Evolutionary conservation across 1,140 invertebrate species (phyloP), one percentile per base, ranked within the genome.

Genomic region (Drosophila mayri): DNA sequence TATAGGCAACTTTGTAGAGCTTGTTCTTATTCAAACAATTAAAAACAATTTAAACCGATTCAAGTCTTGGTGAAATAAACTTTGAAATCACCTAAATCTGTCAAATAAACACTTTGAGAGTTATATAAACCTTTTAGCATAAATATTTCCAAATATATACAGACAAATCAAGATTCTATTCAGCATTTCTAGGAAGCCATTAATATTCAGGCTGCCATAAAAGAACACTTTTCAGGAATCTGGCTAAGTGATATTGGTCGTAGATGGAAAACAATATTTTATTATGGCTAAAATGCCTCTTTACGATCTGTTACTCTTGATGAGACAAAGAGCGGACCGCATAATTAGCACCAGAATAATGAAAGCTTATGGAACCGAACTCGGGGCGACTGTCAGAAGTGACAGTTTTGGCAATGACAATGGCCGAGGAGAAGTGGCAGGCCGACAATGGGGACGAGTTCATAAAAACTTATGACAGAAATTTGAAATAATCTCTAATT

Each of bases 381-480:
- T 80, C 49, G 49, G 16, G 30, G 61, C 64, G 59, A 55, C 68
- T 88, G 84, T 84, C 84, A 84, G 52, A 84, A 68, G 54, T 74
- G 79, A 71, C 80, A 79, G 76, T 78, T 78, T 79, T 59, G 76
- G 55, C 75, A 54, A 73, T 40, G 64, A 80, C 65, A 79, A 76
- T 68, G 61, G 67, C 28, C 59, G 44, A 61, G 59, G 30, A 28
- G 65, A 55, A 71, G 54, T 55, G 62, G 75, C 70, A 25, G 64
- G 35, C 40, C 75, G 76, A 88, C 79, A 86, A 79, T 73, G 57
- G 79, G 70, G 14, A 16, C 50, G 49, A 63, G 62, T 52, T 80
- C 80, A 88, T 88, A 87, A 76, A 76, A 78, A 66, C 80, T 77
- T 87, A 90, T 90, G 84, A 88, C 85, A 90, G 73, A 81, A 80